Conservation (phyloP, 2,797 vertebrate genomes). For the Peromyscus attwateri region DNA sequence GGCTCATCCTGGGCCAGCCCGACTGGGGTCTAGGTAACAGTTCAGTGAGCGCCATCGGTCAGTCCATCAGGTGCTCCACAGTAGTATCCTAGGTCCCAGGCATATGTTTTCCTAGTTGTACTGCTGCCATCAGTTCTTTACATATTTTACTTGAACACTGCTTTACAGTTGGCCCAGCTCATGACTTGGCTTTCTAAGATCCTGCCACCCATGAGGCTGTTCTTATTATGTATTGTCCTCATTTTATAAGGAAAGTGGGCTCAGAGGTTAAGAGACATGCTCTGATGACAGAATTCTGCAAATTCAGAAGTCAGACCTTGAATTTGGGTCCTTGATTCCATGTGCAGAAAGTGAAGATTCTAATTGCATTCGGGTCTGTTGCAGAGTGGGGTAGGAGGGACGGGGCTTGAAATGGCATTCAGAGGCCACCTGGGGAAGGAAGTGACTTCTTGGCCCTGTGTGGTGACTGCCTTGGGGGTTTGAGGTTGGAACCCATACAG, state of each 20-base stretch:
- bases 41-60: background rate
- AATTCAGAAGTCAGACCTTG: background rate
- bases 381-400: background rate
- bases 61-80: background rate
- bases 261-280: background rate
- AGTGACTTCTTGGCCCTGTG: background rate
- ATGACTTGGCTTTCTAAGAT: conserved; percentile 18
- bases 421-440: background rate
- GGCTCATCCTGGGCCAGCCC: background rate
- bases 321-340: background rate
- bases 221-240: background rate
- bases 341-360: background rate
- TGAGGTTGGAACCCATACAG: background rate
- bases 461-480: background rate
- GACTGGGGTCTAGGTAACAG: background rate
- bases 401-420: background rate
- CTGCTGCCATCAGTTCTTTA: background rate
- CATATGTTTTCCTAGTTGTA: no score
- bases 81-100: background rate
- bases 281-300: background rate
- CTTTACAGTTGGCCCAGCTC: background rate
- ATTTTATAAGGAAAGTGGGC: background rate
- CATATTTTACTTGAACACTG: background rate
- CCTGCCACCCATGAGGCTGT: background rate
- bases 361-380: background rate